Evolutionary conservation across 2,888 invertebrate species (phyloP), one percentile per base, ranked within the genome.

Genomic region (Sarcophaga variegata): DNA sequence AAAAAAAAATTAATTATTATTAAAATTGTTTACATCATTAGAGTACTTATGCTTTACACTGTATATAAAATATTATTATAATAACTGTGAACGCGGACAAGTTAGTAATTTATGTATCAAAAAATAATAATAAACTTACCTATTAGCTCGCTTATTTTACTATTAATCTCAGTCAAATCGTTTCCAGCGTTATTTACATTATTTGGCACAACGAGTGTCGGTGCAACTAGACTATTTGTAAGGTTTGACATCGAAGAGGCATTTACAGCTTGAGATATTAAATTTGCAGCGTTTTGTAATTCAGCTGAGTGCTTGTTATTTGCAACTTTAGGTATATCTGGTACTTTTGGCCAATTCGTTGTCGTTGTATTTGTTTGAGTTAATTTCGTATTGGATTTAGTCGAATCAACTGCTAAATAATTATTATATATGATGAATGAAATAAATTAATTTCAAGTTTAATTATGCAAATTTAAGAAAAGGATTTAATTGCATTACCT

Each of bases 181-280:
- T 82, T 80, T 22, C 62, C 81, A 20, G 79, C 45, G 69, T 81
- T 83, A 69, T 60, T 81, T 59, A 60, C 67, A 76, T 79, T 69
- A 81, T 82, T 84, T 49, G 75, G 63, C 22, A 69, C 67, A 27
- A 63, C 82, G 47, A 88, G 83, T 22, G 84, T 86, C 20, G 88
- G 89, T 10, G 88, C 88, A 20, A 83, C 47, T 54, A 87, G 83
- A 64, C 71, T 88, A n/a, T 80, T 88, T 63, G 86, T 89, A 4
- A 88, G 76, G 47, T 87, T 84, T 45, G 86, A 86, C 59, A 87
- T 82, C 11, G 89, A 87, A 5, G 90, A 89, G 4, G 88, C 88
- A 82, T 89, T 91, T 8, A 92, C 92, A 12, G 92, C 91, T 85
- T 93, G 92, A 0, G 92, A 92, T 89, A 93, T 93, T 70, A 93